Evolutionary conservation across 53 echinoderm and acorn worm species (phyloP), one percentile per base, ranked within the genome.

Genomic region (Echinometra lucunter): DNA sequence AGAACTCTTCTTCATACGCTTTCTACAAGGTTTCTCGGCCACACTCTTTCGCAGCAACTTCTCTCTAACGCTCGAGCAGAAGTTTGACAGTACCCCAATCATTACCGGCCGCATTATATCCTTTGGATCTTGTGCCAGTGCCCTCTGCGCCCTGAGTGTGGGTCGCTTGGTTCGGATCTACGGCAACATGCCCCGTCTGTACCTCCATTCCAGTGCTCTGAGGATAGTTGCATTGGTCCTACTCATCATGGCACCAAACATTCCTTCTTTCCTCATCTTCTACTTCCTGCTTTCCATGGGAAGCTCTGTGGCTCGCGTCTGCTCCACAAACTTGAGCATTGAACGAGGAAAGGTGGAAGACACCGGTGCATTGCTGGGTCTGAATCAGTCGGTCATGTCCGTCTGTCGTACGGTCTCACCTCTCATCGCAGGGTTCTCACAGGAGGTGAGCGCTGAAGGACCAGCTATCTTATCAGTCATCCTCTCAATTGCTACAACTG

Each of bases 41-140:
- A 96, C 97, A 93, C 91, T 99, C 42, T 98, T 96, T 94, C 97
- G 97, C 66, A 96, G 96, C 94, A 99, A 99, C 92, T 99, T 99
- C 89, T 90, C 96, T 0, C 92, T 99, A 6, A 92, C 95, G 45
- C 57, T 99, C 69, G 97, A 98, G 94, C 95, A 97, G 66, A 92
- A 93, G 47, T 99, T 96, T 57, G 91, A 96, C 78, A 95, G 94
- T 25, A 94, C 96, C 19, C 98, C 99, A 0, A 97, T 96, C 88
- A 95, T 94, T 44, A 97, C 92, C 6, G 99, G 99, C 4, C 94
- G 90, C 90, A 96, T 99, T 8, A 97, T 99, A 37, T 98, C 98
- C 30, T 99, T 95, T 40, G 95, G 96, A 11, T 88, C 98, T 6
- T n/a, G 97, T 21, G 96, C 96, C 5, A 78, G 93, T 12, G 96